These are phyloP conservation scores for Lordiphosa fenestrarum DNA, from an alignment of 2,888 invertebrate species.

Conservation along the genomic window DNA sequence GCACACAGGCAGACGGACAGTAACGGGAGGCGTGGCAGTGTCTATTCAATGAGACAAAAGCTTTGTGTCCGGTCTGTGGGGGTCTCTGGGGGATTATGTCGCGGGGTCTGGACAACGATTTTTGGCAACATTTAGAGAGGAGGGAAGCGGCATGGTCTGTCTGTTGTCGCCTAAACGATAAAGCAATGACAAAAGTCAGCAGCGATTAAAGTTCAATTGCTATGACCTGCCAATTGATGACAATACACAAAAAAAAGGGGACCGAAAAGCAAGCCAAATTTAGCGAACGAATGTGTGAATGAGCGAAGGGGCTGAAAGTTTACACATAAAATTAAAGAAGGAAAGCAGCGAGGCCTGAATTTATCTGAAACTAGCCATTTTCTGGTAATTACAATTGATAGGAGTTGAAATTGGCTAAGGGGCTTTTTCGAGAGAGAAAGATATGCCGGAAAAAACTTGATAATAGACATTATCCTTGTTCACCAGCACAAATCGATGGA, in stretches of 20 bases:
- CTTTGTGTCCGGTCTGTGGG: slow-evolving; percentile 23
- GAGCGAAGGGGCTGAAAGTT: too few relatives aligned
- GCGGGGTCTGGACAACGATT: slow-evolving; percentile 33
- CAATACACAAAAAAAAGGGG: not conserved
- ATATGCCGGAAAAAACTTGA: too few relatives aligned
- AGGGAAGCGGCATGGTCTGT: slow-evolving; percentile 5
- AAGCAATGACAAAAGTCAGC: slow-evolving; percentile 72
- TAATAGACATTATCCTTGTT: too few relatives aligned
- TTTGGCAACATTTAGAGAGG: slow-evolving; percentile 34
- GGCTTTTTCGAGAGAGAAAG: too few relatives aligned
- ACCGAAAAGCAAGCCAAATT: too few relatives aligned
- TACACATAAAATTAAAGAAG: too few relatives aligned
- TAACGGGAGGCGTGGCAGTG: slow-evolving; percentile 47
- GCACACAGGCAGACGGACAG: slow-evolving; percentile 13
- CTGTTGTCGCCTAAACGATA: slow-evolving; percentile 70
- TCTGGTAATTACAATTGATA: too few relatives aligned
- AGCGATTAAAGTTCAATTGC: slow-evolving; percentile 73
- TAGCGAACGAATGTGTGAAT: too few relatives aligned
- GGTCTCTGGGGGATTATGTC: slow-evolving; percentile 35
- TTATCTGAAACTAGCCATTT: too few relatives aligned
- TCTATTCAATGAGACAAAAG: slow-evolving; percentile 72
- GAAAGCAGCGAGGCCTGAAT: too few relatives aligned
- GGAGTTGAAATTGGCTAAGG: too few relatives aligned
- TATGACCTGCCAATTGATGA: slow-evolving; percentile 49
- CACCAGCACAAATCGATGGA: too few relatives aligned